Percentiles rank a stretch among this genome's conserved stretches.
Conservation (phyloP, 2,888 invertebrate genomes). For the Platycnemis pennipes region DNA sequence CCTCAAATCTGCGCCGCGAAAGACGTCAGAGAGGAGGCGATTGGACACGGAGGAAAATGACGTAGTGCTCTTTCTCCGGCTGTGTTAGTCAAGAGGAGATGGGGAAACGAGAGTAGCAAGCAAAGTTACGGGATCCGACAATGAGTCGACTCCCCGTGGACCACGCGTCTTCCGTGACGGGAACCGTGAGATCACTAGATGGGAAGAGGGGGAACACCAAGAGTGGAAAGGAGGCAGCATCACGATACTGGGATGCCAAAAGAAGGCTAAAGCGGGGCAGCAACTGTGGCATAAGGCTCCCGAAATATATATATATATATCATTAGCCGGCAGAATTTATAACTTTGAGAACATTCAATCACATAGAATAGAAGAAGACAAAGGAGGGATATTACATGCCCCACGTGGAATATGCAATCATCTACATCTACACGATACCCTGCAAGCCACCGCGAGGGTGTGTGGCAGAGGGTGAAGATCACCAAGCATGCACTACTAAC, state of each 20-base stretch:
- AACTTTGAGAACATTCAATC: too few relatives aligned
- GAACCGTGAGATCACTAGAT: background rate
- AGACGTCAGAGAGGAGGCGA: conserved; percentile 39
- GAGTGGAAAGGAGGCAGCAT: background rate
- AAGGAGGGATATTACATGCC: too few relatives aligned
- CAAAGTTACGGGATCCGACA: background rate
- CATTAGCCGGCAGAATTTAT: too few relatives aligned
- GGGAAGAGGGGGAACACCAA: background rate
- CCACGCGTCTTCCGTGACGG: background rate
- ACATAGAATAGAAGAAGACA: too few relatives aligned
- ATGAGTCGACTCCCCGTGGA: background rate
- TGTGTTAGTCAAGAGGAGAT: background rate
- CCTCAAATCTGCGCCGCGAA: conserved; percentile 43
- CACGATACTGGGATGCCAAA: background rate
- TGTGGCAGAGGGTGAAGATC: too few relatives aligned
- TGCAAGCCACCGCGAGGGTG: too few relatives aligned
- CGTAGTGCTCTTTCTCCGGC: background rate
- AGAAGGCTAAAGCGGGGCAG: background rate
- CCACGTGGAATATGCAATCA: too few relatives aligned
- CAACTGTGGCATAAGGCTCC: too few relatives aligned
- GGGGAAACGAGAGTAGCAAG: background rate
- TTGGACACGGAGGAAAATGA: conserved; percentile 25
- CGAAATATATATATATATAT: too few relatives aligned
- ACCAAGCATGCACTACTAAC: too few relatives aligned
- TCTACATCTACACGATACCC: too few relatives aligned